Base-by-base conservation (phyloP, 2,888 invertebrate genomes). In the Spilosoma lubricipeda region DNA sequence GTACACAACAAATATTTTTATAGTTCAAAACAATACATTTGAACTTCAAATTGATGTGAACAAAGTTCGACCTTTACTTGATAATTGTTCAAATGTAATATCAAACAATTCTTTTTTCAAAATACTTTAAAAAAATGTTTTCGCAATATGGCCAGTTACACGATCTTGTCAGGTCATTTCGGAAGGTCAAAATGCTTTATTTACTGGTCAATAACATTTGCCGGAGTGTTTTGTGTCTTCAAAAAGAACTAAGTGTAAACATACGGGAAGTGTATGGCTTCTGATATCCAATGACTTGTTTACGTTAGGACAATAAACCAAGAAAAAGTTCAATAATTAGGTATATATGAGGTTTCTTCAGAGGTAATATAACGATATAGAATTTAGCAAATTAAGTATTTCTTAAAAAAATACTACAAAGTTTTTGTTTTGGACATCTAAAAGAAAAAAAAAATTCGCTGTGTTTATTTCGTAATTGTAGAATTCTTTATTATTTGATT, bases 41-140 rank as follows among this genome's bases (percentile, higher is more conserved):
- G 77, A 83, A 77, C 65, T 77, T 63, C 52, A 45, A 72, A 73
- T 59, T 73, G 67, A 77, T 73, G 73, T 75, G 68, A 68, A 45
- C 23, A 71, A 76, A 77, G 74, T 73, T 73, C 71, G 72, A 11
- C 39, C 39, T 39, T 39, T 8, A 8, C 1, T 39, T 39, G 39
- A 1, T 13, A 27, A 13, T 59, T 59, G 59, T 59, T 59, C 8
- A 23, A 52, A 52, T 23, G 8, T 23, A 23, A 52, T 52, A 52
- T 52, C 52, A 52, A 23, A 52, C 4, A 48, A 20, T 45, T 45
- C 3, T 20, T 20, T 48, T 48, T 48, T 48, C 48, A 20, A 48
- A 52, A 52, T 52, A 2, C 15, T 45, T 45, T 15, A 23, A 1
- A 23, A 52, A 52, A 52, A 23, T 59, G 63, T 27, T 63, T 15